A percentile compares a stretch with the other conserved stretches of the same genome.
phyloP scores from a whole-genome alignment of 2,113 vertebrate genomes.

The Euleptes europaea region DNA sequence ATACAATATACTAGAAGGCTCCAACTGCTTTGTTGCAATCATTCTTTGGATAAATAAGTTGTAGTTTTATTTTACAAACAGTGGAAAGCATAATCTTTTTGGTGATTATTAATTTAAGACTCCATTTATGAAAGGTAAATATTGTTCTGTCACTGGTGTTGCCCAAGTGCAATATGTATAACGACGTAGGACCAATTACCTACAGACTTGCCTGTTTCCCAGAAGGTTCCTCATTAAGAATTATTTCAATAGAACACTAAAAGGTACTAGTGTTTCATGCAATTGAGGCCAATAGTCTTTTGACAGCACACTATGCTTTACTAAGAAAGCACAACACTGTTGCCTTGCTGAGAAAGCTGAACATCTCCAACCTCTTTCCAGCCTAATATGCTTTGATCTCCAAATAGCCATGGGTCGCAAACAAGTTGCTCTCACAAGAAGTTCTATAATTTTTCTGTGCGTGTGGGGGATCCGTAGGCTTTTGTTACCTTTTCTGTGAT shows the following conservation, averaged over 20 bases:
- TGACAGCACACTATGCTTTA: slow-evolving; percentile 27
- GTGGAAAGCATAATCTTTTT: slow-evolving; percentile 58
- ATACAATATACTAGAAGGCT: slow-evolving; percentile 74
- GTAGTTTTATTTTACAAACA: slow-evolving; percentile 58
- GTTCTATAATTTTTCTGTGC: not conserved
- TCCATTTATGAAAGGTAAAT: slow-evolving; percentile 22
- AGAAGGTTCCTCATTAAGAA: slow-evolving; percentile 31
- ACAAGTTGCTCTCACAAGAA: not conserved
- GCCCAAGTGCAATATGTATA: slow-evolving; percentile 9
- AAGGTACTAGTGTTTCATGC: slow-evolving; percentile 18
- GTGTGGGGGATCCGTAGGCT: not conserved
- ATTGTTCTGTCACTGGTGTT: slow-evolving; percentile 20
- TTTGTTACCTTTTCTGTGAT: not conserved
- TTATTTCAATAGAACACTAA: slow-evolving; percentile 31
- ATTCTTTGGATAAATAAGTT: slow-evolving; percentile 62
- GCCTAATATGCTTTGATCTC: not conserved
- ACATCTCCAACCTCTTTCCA: no score
- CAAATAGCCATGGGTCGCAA: not conserved
- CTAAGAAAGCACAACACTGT: slow-evolving; percentile 24
- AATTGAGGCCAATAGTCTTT: slow-evolving; percentile 21
- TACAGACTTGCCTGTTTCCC: slow-evolving; percentile 40
- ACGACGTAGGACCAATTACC: slow-evolving; percentile 28
- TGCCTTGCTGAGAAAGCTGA: not conserved
- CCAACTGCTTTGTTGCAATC: slow-evolving; percentile 71
- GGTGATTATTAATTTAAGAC: slow-evolving; percentile 42